These are phyloP conservation scores for Temnothorax unifasciatus DNA, from an alignment of 2,888 invertebrate species.

Conservation along the genomic window DNA sequence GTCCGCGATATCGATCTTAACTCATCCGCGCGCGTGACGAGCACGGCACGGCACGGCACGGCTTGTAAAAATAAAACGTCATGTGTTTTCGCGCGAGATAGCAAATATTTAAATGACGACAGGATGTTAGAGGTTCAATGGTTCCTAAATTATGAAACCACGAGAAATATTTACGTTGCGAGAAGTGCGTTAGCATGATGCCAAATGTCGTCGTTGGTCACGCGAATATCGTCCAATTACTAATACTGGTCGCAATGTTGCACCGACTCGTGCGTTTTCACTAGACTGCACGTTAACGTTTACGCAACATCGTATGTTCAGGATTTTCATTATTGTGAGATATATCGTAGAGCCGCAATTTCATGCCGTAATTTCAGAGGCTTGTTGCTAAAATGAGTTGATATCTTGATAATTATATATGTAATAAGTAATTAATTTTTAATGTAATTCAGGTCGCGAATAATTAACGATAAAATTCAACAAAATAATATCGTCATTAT, in stretches of 20 bases:
- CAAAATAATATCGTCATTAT: neutral
- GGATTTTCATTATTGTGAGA: neutral
- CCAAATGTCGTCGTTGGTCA: conserved; percentile 58
- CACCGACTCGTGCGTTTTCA: neutral
- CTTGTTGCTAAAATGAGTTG: neutral
- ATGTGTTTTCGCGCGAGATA: conserved; percentile 50
- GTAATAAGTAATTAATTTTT: conserved; percentile 23
- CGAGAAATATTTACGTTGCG: conserved; percentile 50
- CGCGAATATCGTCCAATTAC: conserved; percentile 47
- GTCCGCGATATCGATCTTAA: conserved; percentile 24
- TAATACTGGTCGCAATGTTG: neutral
- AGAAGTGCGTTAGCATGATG: conserved; percentile 25
- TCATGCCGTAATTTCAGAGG: neutral
- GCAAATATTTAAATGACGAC: conserved; percentile 25
- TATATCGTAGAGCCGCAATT: neutral
- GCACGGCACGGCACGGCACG: neutral
- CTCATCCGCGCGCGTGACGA: conserved; percentile 6
- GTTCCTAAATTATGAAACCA: conserved; percentile 60
- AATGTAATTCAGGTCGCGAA: neutral
- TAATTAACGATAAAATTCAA: conserved; percentile 8
- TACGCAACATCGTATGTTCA: neutral
- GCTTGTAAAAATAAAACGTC: conserved; percentile 47
- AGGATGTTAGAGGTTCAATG: conserved; percentile 9
- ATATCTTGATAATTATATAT: neutral
- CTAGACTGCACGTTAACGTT: neutral